Base-by-base conservation (phyloP, 2,113 vertebrate genomes). In the Oceanodroma tethys region DNA sequence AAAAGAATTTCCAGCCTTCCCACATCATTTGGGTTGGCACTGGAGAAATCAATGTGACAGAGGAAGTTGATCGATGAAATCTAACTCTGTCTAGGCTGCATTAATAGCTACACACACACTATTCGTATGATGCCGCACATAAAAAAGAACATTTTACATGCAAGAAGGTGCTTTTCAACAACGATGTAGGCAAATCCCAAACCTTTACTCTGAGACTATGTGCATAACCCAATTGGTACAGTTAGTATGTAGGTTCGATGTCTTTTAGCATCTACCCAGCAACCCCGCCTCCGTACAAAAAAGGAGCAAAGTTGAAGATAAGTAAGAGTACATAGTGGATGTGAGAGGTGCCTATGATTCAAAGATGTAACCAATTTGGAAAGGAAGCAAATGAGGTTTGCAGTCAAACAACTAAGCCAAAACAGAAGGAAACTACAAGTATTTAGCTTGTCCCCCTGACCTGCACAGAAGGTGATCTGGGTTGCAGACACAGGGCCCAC, bases 1-100 rank as follows among this genome's bases (percentile, higher is more conserved):
- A 94, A 97, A 94, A 94, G 94, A 90, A 95, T 93, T 97, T 96
- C 70, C 71, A 95, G 84, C 95, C 91, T 97, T 97, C 95, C 94
- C 96, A 95, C 93, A 95, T 95, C 62, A 88, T 95, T 96, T 91
- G 84, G 71, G 87, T 85, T 91, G 91, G 91, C 78, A 86, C 74
- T 88, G 96, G 87, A 94, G 90, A 95, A 95, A 97, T 94, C 94
- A 94, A 86, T 94, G 89, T 91, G 93, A 94, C 93, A 96, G 84
- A 88, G 71, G 60, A 81, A 91, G 87, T 8, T 81, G 81, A 94
- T 95, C 42, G 0, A 95, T 88, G 84, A 94, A 93, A 96, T 90
- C 86, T 93, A 83, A 38, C 89, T 76, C 78, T 83, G 88, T 86
- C 88, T 91, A 52, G 81, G 55, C 71, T 83, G 87, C 78, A 43